Conservation (phyloP, 2,113 vertebrate genomes). For the Oryzias woworae region DNA sequence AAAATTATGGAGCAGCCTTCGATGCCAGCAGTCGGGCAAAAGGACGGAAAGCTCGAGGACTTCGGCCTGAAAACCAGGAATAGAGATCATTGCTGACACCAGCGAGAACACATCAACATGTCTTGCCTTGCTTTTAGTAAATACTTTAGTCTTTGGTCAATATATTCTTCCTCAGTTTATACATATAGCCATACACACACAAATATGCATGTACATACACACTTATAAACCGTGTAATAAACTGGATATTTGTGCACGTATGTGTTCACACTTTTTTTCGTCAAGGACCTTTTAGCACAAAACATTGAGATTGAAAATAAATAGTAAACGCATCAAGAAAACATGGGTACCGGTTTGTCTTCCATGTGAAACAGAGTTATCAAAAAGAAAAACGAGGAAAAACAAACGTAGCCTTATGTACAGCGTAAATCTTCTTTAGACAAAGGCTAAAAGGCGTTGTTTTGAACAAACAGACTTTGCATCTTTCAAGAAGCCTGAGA, state of each 20-base stretch:
- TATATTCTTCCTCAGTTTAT: slow-evolving; percentile 74
- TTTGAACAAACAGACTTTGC: slow-evolving; percentile 83
- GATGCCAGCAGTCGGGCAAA: slow-evolving; percentile 41
- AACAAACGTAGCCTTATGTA: slow-evolving; percentile 79
- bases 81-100: slow-evolving; percentile 55
- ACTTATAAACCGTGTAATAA: slow-evolving; percentile 72
- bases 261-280: slow-evolving; percentile 73
- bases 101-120: slow-evolving; percentile 64
- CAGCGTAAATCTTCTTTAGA: slow-evolving; percentile 78
- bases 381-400: slow-evolving; percentile 49
- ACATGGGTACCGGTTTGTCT: slow-evolving; percentile 77
- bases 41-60: slow-evolving; percentile 32
- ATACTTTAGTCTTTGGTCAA: slow-evolving; percentile 83
- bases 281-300: slow-evolving; percentile 79
- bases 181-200: slow-evolving; percentile 76
- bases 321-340: slow-evolving; percentile 74
- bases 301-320: slow-evolving; percentile 77
- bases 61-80: slow-evolving; percentile 40
- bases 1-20: slow-evolving; percentile 44
- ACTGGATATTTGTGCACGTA: slow-evolving; percentile 78
- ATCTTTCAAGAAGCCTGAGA: slow-evolving; percentile 81
- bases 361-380: slow-evolving; percentile 63
- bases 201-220: slow-evolving; percentile 77
- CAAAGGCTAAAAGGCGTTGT: slow-evolving; percentile 80
- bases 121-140: slow-evolving; percentile 75